Conservation (phyloP, 1,140 invertebrate species). For the Drosophila sproati region DNA sequence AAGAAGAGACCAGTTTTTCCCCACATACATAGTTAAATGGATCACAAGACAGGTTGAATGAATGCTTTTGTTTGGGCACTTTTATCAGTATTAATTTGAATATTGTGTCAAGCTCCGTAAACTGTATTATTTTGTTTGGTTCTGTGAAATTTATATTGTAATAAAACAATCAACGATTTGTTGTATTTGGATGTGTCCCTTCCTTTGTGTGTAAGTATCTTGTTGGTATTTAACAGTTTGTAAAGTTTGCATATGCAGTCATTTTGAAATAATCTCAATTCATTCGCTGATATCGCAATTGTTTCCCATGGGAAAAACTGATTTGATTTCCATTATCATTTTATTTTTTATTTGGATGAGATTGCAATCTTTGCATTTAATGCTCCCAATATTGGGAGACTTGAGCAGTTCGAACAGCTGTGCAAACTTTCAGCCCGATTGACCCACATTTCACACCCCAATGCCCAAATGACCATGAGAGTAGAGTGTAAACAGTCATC, state of each 20-base stretch:
- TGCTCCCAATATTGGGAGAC: not conserved
- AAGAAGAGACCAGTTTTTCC: not conserved
- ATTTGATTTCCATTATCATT: not conserved
- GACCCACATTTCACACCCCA: conserved; percentile 1
- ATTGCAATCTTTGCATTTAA: not conserved
- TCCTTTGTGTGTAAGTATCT: too few relatives aligned
- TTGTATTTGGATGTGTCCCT: too few relatives aligned
- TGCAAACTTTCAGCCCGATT: conserved; percentile 4
- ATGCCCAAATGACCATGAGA: conserved; percentile 5
- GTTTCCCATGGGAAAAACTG: not conserved
- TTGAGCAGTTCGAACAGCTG: conserved; percentile 15
- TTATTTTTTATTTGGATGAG: not conserved
- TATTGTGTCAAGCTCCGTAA: conserved; percentile 1
- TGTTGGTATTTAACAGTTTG: too few relatives aligned
- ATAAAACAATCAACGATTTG: not conserved
- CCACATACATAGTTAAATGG: not conserved
- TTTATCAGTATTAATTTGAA: not conserved
- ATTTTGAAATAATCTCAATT: too few relatives aligned
- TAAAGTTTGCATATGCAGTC: too few relatives aligned
- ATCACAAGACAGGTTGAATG: not conserved
- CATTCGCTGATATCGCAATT: not conserved
- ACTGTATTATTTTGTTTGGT: not conserved
- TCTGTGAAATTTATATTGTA: not conserved
- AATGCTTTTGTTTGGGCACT: not conserved
- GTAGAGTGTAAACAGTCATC: conserved; percentile 19